Base-by-base conservation (phyloP, 1,140 invertebrate genomes). In the Ridgeia piscesae region DNA sequence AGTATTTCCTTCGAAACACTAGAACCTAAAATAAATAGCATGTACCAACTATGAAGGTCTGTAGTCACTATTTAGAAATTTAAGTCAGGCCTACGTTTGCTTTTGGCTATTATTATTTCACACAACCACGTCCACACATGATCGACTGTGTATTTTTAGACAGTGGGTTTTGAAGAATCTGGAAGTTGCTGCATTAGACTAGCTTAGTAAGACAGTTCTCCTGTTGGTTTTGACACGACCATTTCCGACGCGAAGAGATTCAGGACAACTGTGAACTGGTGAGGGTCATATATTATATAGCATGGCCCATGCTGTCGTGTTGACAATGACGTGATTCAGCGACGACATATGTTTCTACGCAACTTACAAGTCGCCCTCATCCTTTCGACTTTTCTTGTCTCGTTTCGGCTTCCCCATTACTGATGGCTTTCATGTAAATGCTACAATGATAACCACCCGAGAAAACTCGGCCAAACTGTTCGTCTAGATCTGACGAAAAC, bases 361-460 rank as follows among this genome's bases (percentile, higher is more conserved):
- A 21, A 77, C 58, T 77, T 77, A 77, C 58, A 77, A 77, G 58
- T 77, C 58, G 11, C 27, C 58, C 58, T 34, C 89, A 42, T 90
- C 89, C 89, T n/a, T 34, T 90, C 35, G 33, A 90, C 35, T 90
- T 9, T 2, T 90, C 89, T 90, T 90, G 89, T 90, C 89, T 90
- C 89, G 89, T 42, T 90, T 90, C 35, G 89, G 35, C 89, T 90
- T 90, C 35, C 89, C 89, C 89, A 90, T 90, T 17, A 33, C 89
- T 90, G 58, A 21, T 77, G 58, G 58, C 58, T 77, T 77, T 77
- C 58, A 77, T 77, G 58, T 77, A 77, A 77, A 77, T 77, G 14
- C 27, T 21, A 77, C 58, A 77, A 77, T 4, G 58, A 77, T 77
- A 77, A 77, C 58, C 58, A 77, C 58, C 27, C 6, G 17, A 21